phyloP scores from a whole-genome alignment of 2,888 invertebrate genomes.

The Torymus texanus region DNA sequence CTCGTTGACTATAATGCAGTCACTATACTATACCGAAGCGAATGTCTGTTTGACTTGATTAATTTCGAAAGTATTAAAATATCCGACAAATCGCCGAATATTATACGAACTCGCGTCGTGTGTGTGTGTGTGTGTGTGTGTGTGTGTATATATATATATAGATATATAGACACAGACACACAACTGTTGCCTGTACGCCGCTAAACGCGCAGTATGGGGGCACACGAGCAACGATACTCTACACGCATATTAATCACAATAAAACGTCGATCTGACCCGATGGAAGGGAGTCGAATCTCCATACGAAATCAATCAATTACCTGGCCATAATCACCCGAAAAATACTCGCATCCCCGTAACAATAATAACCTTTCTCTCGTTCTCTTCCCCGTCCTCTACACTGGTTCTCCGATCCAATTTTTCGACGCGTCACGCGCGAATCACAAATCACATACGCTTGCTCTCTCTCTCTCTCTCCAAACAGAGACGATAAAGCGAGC shows the following conservation, averaged over 20 bases:
- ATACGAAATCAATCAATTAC: conserved; percentile 7
- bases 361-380: background rate
- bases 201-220: too few species aligned
- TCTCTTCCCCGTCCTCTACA: background rate
- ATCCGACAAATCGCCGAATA: too few species aligned
- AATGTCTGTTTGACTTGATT: too few species aligned
- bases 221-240: too few species aligned
- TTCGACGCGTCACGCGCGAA: conserved; percentile 46
- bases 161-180: too few species aligned
- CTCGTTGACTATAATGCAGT: too few species aligned
- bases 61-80: too few species aligned
- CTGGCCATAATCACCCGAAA: background rate
- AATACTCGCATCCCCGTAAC: background rate
- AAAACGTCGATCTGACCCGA: background rate
- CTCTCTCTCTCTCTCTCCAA: background rate
- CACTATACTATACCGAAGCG: too few species aligned
- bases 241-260: conserved; percentile 3
- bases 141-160: too few species aligned
- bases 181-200: too few species aligned
- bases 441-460: conserved; percentile 44
- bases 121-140: too few species aligned
- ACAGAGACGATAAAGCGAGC: conserved; percentile 42
- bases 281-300: background rate
- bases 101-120: too few species aligned
- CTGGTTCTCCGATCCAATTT: conserved; percentile 12